Evolutionary conservation across 2,888 invertebrate genomes (phyloP).

Genomic region (Cotesia congregata): DNA sequence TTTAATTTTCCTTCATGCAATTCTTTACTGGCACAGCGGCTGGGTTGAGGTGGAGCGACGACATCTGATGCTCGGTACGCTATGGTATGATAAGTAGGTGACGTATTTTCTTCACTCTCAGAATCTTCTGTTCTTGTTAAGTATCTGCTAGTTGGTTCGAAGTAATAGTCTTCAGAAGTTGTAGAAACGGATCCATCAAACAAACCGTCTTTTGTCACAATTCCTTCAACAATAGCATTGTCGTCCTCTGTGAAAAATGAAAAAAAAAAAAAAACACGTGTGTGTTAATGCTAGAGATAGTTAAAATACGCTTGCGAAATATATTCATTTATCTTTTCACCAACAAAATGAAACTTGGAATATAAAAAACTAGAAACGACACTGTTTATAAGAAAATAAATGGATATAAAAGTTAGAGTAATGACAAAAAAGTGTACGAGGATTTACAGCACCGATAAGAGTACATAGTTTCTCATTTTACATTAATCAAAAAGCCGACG

Average conservation of each 20-base stretch:
- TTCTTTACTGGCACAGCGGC: constrained; percentile 76
- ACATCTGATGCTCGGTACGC: constrained; percentile 89
- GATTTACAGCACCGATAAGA: constrained; percentile 4
- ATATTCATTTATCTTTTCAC: constrained; percentile 18
- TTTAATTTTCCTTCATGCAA: constrained; percentile 70
- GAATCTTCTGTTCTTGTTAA: constrained; percentile 55
- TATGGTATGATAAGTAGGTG: constrained; percentile 81
- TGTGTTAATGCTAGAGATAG: not conserved
- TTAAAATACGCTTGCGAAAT: not conserved
- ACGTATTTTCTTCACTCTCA: constrained; percentile 69
- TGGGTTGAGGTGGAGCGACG: constrained; percentile 62
- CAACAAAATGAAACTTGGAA: not conserved
- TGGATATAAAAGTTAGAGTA: constrained; percentile 10
- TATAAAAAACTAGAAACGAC: constrained; percentile 1
- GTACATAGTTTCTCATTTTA: constrained; percentile 6
- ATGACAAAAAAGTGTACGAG: constrained; percentile 10
- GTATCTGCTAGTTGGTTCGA: constrained; percentile 85
- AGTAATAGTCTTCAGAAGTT: constrained; percentile 83
- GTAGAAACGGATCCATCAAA: constrained; percentile 92
- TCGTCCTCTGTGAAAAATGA: constrained; percentile 81
- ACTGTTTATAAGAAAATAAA: constrained; percentile 21
- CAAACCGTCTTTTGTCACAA: constrained; percentile 88
- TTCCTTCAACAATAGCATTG: constrained; percentile 84
- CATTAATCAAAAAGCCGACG: constrained; percentile 11
- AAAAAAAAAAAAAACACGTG: constrained; percentile 20